Conservation (phyloP, 2,797 vertebrate species). For the Falco berigora region DNA sequence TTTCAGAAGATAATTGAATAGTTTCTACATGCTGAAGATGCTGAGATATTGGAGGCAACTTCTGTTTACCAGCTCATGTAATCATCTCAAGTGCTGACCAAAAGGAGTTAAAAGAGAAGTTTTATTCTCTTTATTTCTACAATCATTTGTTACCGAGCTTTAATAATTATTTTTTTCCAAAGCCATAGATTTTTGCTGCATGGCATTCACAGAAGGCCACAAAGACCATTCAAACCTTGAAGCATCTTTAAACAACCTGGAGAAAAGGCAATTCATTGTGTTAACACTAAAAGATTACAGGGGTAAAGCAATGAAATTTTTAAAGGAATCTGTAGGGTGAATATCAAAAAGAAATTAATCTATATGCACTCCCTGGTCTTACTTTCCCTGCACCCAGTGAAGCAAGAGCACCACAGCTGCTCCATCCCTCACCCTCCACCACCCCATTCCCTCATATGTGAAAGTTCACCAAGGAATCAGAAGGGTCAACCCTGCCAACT, state of each 20-base stretch:
- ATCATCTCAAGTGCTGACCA: neutral
- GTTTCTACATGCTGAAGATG: neutral
- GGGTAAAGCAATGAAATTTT: neutral
- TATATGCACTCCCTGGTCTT: neutral
- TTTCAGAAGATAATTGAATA: neutral
- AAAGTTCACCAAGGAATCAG: neutral
- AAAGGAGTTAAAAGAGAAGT: neutral
- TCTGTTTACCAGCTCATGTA: neutral
- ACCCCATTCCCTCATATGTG: rapidly evolving
- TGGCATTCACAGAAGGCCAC: neutral
- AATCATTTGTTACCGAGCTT: neutral
- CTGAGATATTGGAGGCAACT: neutral
- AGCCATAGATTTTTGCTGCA: neutral
- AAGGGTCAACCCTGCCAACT: neutral
- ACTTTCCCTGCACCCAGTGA: neutral
- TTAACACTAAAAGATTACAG: neutral
- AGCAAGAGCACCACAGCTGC: neutral
- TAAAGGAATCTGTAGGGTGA: neutral
- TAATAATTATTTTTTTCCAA: neutral
- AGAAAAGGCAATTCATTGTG: neutral
- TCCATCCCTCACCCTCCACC: neutral
- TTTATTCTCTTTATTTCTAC: neutral
- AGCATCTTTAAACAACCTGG: neutral
- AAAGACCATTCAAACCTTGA: neutral
- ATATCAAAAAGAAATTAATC: neutral